Base-by-base conservation (phyloP, 2,113 vertebrate species). In the Nothobranchius kuhntae region DNA sequence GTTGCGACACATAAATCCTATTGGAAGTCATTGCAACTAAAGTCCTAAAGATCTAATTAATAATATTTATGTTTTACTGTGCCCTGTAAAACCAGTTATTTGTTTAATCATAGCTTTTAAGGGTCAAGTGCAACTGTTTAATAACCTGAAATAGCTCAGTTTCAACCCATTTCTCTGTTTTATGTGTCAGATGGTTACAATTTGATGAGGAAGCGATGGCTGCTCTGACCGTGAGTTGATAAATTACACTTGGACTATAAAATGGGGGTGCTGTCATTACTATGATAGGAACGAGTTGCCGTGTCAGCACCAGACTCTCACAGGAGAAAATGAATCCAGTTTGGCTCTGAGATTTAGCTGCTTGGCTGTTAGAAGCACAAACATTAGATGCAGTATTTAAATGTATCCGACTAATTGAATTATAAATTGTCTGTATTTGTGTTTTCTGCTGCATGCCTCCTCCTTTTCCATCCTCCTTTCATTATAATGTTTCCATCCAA, bases 131-230 rank as follows among this genome's bases (percentile, higher is more conserved):
- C 7, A 40, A 40, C 38, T 7, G 1, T 40, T 3, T 40, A 9
- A 91, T 89, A 82, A 87, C 78, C 81, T 56, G 87, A 90, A 91
- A 86, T 81, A 83, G 75, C 84, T 82, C 60, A 88, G 92, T 90
- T 89, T 86, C 77, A 68, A 66, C 78, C 77, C 83, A 86, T 91
- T 92, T 92, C 74, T 74, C 87, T 84, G 76, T 84, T 88, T 8
- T 83, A 89, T 90, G 84, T 89, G 73, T 75, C 78, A 85, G 76
- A 53, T 50, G 83, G 75, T 61, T 80, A 76, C 89, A 87, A 88
- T 89, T 88, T 76, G 82, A 81, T 82, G 80, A 78, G 74, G 83
- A 77, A 89, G 73, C 83, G 60, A 90, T 89, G 68, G 75, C 61
- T 4, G 57, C 56, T 55, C 50, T 73, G 64, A 60, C 61, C 78